Conservation (phyloP, 2,113 vertebrate genomes). For the Archocentrus centrarchus region DNA sequence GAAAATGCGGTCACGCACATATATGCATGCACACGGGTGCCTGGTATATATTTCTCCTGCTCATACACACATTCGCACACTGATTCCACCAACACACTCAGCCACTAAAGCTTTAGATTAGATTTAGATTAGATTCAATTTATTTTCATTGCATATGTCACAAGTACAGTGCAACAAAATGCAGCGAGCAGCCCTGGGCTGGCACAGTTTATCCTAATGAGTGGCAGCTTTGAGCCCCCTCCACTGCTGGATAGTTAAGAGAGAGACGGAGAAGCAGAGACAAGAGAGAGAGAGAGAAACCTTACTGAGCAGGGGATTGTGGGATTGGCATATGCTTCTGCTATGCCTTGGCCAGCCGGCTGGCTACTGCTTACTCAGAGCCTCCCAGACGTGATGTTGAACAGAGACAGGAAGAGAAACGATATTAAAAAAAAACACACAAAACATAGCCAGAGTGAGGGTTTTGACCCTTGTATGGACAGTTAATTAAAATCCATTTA, state of each 20-base stretch:
- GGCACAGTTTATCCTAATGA: conserved; percentile 77
- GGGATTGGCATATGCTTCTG: conserved; percentile 54
- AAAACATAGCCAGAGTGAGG: conserved; percentile 60
- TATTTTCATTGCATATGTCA: too few relatives aligned
- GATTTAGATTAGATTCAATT: too few relatives aligned
- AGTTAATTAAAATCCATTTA: conserved; percentile 77
- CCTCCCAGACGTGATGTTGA: conserved; percentile 61
- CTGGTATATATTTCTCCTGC: neutral
- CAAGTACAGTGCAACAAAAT: too few relatives aligned
- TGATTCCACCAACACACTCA: conserved; percentile 43
- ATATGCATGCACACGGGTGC: too few relatives aligned
- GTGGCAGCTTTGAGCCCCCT: conserved; percentile 70
- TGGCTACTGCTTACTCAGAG: conserved; percentile 47
- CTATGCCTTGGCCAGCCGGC: conserved; percentile 59
- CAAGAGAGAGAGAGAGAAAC: conserved; percentile 29
- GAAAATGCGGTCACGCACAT: too few relatives aligned
- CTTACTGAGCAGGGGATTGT: conserved; percentile 56
- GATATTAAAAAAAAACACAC: conserved; percentile 14
- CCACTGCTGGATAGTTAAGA: conserved; percentile 54
- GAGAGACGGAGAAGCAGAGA: conserved; percentile 36
- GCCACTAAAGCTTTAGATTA: conserved; percentile 61
- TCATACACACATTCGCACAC: conserved; percentile 35
- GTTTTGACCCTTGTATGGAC: conserved; percentile 64
- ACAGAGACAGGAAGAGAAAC: conserved; percentile 42
- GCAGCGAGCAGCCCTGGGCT: conserved; percentile 64